Evolutionary conservation across 1,140 invertebrate genomes (phyloP).

Genomic region (Pentalonia nigronervosa): DNA sequence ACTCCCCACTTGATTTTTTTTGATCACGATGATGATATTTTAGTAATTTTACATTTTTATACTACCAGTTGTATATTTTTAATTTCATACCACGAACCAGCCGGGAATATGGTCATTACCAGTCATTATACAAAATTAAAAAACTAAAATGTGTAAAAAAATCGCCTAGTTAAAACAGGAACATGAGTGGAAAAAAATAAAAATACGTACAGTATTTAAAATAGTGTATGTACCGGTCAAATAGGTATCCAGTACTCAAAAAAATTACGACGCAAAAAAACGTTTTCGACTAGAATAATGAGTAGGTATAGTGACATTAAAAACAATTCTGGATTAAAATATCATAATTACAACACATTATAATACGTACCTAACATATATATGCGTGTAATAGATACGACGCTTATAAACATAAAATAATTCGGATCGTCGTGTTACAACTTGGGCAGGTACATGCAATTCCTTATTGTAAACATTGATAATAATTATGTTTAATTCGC

Average conservation of each 20-base stretch:
- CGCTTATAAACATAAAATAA: neutral
- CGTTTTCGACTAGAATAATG: neutral
- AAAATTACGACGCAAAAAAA: neutral
- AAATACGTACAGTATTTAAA: neutral
- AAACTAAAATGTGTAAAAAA: neutral
- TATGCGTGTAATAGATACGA: neutral
- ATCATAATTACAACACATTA: constrained; percentile 5
- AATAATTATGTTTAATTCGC: neutral
- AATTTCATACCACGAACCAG: neutral
- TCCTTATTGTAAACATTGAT: neutral
- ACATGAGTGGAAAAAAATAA: neutral
- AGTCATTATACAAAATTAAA: too few relatives aligned
- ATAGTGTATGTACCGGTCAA: neutral
- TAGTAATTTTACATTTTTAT: neutral
- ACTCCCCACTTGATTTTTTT: neutral
- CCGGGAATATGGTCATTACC: too few relatives aligned
- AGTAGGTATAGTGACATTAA: neutral
- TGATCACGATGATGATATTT: too few relatives aligned
- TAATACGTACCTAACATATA: neutral
- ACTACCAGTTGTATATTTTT: neutral
- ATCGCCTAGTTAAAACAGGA: neutral
- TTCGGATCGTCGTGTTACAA: neutral
- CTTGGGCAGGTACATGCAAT: too few relatives aligned
- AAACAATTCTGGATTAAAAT: neutral
- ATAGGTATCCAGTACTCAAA: neutral